A percentile compares a stretch with the other conserved stretches of the same genome.
These are phyloP conservation scores for Hydrochoerus hydrochaeris DNA, from an alignment of 2,113 vertebrate species.

Conservation along the genomic window DNA sequence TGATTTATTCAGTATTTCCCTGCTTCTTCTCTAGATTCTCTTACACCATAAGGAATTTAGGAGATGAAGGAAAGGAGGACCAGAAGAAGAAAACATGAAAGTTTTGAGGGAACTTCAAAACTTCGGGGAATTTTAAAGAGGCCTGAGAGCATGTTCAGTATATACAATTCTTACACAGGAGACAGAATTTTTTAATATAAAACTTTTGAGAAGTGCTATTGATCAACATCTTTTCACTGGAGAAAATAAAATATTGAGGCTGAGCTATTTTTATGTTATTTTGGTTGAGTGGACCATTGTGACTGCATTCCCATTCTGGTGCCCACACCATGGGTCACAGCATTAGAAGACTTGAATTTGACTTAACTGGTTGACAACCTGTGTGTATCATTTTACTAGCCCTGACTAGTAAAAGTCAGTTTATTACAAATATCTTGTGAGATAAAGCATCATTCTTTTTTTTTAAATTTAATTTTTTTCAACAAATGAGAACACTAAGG, in stretches of 20 bases:
- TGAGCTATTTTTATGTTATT: conserved; percentile 13
- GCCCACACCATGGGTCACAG: background rate
- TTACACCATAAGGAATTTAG: background rate
- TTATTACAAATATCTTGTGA: background rate
- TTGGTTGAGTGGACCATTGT: background rate
- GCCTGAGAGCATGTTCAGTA: background rate
- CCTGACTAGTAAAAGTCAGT: background rate
- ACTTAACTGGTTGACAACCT: background rate
- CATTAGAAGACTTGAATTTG: background rate
- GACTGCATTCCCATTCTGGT: background rate
- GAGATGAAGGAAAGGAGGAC: background rate
- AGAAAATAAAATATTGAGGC: background rate
- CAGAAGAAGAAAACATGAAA: background rate
- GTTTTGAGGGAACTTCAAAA: background rate
- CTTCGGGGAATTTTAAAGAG: background rate
- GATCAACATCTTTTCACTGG: background rate
- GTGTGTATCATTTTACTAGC: background rate
- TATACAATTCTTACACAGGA: background rate
- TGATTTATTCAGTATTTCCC: background rate
- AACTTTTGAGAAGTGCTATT: background rate
- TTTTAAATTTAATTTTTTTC: background rate
- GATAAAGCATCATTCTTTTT: background rate
- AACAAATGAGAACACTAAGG: background rate
- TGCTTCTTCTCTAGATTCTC: background rate
- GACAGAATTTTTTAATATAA: background rate